Evolutionary conservation across 2,888 invertebrate genomes (phyloP), one percentile per base, ranked within the genome.

Genomic region (Dexiosoma caninum): DNA sequence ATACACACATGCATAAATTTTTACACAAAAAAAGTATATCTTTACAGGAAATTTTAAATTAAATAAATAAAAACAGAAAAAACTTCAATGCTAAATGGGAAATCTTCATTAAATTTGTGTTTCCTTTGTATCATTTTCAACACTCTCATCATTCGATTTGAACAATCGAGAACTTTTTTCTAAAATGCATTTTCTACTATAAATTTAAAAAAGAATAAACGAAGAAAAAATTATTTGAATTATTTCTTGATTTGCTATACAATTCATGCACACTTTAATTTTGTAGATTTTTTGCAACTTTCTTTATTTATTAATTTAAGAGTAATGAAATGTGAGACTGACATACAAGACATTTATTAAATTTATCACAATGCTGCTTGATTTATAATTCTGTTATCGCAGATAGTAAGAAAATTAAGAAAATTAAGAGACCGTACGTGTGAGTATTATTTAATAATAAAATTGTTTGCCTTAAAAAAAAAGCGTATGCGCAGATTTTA

Each of bases 81-180:
- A 46, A 23, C 10, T 30, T 30, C 6, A 30, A 0, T 5, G 8
- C 9, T 32, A 60, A 62, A 42, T 14, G 51, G 71, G 71, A 71
- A 71, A 62, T 71, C 71, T 71, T 53, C 32, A 71, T 62, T 51
- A 62, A 67, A 51, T 35, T n/a, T 37, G 1, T 21, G 1, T 70
- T 49, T 59, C 19, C 23, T 70, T 46, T 70, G 44, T 69, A 14
- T 23, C n/a, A 3, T 35, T 67, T 51, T 44, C 42, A 74, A 66
- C 46, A 62, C 64, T 21, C 46, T 40, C 40, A 44, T 51, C 40
- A 59, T 66, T 21, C 42, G 67, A 59, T 66, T 53, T 14, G 14
- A 9, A 51, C 49, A 49, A 46, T 27, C n/a, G 51, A 21, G n/a
- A 27, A 7, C 8, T 37, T 30, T 32, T 44, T 16, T 35, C 57